phyloP scores from a whole-genome alignment of 1,140 invertebrate genomes.

The Pentalonia nigronervosa region DNA sequence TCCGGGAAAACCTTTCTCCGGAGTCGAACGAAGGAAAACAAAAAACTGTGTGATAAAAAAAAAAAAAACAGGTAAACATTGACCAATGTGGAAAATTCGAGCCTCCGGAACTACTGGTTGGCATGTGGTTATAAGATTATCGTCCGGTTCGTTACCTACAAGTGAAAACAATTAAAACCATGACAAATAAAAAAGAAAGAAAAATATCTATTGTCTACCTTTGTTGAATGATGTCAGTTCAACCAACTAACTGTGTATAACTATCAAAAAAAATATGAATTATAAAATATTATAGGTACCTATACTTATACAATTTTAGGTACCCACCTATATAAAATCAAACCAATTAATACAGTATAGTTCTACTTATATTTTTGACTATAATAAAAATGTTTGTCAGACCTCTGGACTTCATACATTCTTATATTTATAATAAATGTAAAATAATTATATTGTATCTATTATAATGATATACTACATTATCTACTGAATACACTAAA shows the following conservation, averaged over 20 bases:
- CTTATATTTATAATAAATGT: neutral
- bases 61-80: neutral
- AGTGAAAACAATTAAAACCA: constrained; percentile 53
- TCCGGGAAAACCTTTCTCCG: constrained; percentile 51
- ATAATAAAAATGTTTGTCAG: neutral
- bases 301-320: neutral
- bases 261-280: neutral
- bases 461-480: neutral
- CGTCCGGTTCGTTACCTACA: constrained; percentile 1
- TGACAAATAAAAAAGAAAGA: constrained; percentile 13
- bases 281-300: neutral
- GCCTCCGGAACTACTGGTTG: constrained; percentile 44
- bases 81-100: constrained; percentile 20
- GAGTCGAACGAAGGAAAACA: constrained; percentile 26
- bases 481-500: neutral
- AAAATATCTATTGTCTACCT: constrained; percentile 23
- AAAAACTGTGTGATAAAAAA: constrained; percentile 22
- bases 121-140: constrained; percentile 25
- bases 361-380: neutral
- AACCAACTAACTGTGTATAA: neutral
- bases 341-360: neutral
- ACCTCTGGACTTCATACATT: neutral
- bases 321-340: neutral
- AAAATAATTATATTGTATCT: neutral
- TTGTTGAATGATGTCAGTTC: neutral